Base-by-base conservation (phyloP, 2,797 vertebrate genomes). In the Mycteria americana region DNA sequence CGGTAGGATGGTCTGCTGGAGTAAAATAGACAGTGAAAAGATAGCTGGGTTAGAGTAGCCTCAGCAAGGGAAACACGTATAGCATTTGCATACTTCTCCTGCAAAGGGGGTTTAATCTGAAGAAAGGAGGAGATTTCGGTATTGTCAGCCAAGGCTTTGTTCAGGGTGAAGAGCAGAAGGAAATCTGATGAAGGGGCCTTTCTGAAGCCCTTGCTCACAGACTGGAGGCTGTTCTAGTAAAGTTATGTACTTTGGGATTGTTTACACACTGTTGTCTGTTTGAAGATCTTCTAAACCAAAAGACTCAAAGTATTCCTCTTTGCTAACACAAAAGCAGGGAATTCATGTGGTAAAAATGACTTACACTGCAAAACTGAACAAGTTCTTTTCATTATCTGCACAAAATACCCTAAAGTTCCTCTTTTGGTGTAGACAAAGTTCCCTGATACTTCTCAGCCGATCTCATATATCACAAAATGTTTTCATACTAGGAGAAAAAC, bases 81-180 rank as follows among this genome's bases (percentile, higher is more conserved):
- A 28, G 60, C 91, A 98, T 98, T 98, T 98, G 98, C 98, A 98
- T 98, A 98, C 93, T 97, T 94, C 90, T 96, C 89, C 92, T 94
- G 97, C 97, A 98, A 97, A 98, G 84, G 95, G 88, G 86, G 92
- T 98, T 98, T 98, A 98, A 97, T 97, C 97, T 96, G 11, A 97
- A 98, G 98, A 98, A 98, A 98, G 97, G 65, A 97, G 97, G 97
- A 96, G 96, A 97, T 98, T 98, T 98, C 30, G 8, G 96, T 98
- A 95, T 98, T 98, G 98, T 98, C 97, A 97, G 85, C 80, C 84
- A 85, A 70, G 91, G 95, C 98, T 98, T 98, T 98, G 98, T 98
- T 98, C 92, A 3, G 88, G 85, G 93, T 95, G 94, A 97, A 97
- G 97, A 97, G 97, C 95, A 97, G 96, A 97, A 97, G 97, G 96